Evolutionary conservation across 2,888 invertebrate genomes (phyloP).

Genomic region (Tholera decimalis): DNA sequence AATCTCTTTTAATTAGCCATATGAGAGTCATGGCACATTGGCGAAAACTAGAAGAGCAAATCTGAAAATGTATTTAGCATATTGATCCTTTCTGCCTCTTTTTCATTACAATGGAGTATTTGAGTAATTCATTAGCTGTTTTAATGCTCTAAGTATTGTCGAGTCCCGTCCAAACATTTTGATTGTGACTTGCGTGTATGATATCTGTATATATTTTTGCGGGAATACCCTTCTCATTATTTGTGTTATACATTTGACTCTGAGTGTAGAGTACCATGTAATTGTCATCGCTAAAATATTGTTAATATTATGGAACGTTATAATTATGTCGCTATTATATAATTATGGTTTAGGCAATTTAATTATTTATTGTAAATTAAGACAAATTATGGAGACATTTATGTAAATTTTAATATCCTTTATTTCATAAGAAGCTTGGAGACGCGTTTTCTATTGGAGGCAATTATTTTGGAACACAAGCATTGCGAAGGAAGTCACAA

Average conservation of each 20-base stretch:
- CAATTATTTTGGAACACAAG: not conserved
- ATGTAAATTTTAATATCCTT: constrained; percentile 53
- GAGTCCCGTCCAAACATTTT: constrained; percentile 60
- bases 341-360: constrained; percentile 53
- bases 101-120: not conserved
- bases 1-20: no score
- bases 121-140: constrained; percentile 45
- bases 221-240: constrained; percentile 33
- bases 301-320: constrained; percentile 36
- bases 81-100: not conserved
- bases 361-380: constrained; percentile 57
- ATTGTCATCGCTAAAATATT: constrained; percentile 39
- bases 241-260: constrained; percentile 27
- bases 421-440: constrained; percentile 35
- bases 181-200: constrained; percentile 49
- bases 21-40: no score
- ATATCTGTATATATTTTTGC: constrained; percentile 50
- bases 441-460: not conserved
- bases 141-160: constrained; percentile 54
- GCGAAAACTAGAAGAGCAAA: not conserved
- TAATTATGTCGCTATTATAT: constrained; percentile 38
- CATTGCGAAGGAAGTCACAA: no score
- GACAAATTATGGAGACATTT: constrained; percentile 44
- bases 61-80: not conserved
- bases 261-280: constrained; percentile 22